Conservation (phyloP, 53 echinoderm and acorn worm species). For the Luidia sarsii region DNA sequence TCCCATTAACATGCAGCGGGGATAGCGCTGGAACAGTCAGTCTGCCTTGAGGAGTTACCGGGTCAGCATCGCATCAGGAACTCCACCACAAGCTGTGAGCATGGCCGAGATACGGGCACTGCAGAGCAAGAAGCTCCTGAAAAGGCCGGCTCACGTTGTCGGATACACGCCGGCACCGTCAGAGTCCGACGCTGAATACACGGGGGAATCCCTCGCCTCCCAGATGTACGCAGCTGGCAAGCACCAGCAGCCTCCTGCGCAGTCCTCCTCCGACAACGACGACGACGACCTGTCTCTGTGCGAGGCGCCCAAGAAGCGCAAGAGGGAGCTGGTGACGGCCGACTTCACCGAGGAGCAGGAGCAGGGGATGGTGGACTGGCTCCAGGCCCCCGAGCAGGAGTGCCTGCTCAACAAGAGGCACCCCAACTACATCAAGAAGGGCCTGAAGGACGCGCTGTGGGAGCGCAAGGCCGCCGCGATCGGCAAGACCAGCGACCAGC, state of each 20-base stretch:
- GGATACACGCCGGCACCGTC: too few relatives aligned
- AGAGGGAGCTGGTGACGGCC: slow-evolving; percentile 57
- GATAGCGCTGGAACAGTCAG: too few relatives aligned
- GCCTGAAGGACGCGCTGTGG: slow-evolving; percentile 41
- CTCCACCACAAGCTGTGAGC: too few relatives aligned
- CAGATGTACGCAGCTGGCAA: slow-evolving; percentile 29
- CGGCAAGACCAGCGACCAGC: slow-evolving; percentile 48
- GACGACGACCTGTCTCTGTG: slow-evolving; percentile 42
- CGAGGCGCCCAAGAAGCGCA: slow-evolving; percentile 50
- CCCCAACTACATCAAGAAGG: slow-evolving; percentile 49
- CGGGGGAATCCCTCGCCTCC: too few relatives aligned
- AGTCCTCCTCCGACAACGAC: slow-evolving; percentile 14
- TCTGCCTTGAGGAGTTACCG: too few relatives aligned
- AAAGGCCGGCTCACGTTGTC: too few relatives aligned
- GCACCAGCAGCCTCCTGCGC: slow-evolving; percentile 22
- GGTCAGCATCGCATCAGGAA: too few relatives aligned
- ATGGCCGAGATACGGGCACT: too few relatives aligned
- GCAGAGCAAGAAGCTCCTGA: too few relatives aligned
- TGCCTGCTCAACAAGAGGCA: slow-evolving; percentile 57
- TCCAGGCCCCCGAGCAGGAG: slow-evolving; percentile 23
- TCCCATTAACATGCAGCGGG: too few relatives aligned
- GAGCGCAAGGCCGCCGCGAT: slow-evolving; percentile 13
- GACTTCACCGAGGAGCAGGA: slow-evolving; percentile 56
- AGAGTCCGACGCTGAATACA: too few relatives aligned
- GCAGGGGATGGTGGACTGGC: slow-evolving; percentile 21